Evolutionary conservation across 2,888 invertebrate genomes (phyloP).

Genomic region (Plagodis pulveraria): DNA sequence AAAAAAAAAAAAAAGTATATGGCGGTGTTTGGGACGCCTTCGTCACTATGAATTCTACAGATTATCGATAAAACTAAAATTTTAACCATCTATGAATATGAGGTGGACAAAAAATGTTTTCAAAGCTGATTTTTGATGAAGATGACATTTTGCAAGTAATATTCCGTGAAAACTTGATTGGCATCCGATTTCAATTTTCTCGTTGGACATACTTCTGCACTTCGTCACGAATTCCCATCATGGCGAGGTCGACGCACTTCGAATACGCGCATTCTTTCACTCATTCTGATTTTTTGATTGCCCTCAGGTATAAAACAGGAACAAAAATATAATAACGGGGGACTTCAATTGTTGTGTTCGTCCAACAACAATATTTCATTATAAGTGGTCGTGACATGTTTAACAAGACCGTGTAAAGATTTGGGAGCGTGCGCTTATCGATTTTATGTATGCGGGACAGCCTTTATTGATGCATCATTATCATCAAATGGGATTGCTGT

Average conservation of each 20-base stretch:
- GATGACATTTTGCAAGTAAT: too few species aligned
- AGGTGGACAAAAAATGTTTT: too few species aligned
- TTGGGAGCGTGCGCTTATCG: slow-evolving; percentile 58
- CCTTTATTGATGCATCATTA: slow-evolving; percentile 65
- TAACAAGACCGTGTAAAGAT: slow-evolving; percentile 54
- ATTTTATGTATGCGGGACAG: slow-evolving; percentile 63
- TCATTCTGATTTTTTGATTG: slow-evolving; percentile 60
- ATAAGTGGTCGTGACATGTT: slow-evolving; percentile 55
- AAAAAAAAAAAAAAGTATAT: too few species aligned
- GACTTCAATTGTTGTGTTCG: slow-evolving; percentile 53
- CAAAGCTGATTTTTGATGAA: too few species aligned
- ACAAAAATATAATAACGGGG: slow-evolving; percentile 57
- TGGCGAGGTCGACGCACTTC: slow-evolving; percentile 60
- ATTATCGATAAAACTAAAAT: too few species aligned
- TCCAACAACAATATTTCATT: slow-evolving; percentile 54
- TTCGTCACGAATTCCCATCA: slow-evolving; percentile 41
- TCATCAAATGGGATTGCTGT: slow-evolving; percentile 66
- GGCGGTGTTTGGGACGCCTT: too few species aligned
- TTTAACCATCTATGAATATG: too few species aligned
- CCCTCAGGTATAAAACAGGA: slow-evolving; percentile 57
- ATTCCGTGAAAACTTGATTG: neutral
- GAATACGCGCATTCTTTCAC: slow-evolving; percentile 57
- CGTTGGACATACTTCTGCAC: slow-evolving; percentile 28
- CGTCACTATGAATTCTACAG: too few species aligned
- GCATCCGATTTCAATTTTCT: slow-evolving; percentile 16